phyloP scores from a whole-genome alignment of 2,888 invertebrate genomes.

The Caenorhabditis drosophilae region DNA sequence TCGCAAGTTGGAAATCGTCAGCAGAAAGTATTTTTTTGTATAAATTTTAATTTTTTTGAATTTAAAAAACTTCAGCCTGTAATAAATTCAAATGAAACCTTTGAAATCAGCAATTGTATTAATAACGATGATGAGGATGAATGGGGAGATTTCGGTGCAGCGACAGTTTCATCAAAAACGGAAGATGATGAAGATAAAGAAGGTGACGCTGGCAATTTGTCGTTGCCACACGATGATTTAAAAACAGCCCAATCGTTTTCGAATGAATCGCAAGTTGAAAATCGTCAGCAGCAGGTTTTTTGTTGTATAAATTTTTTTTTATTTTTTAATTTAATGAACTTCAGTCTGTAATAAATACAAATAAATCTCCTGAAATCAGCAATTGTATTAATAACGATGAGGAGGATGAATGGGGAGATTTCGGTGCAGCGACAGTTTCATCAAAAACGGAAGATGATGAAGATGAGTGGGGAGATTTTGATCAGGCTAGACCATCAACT shows the following conservation, averaged over 20 bases:
- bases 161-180: neutral
- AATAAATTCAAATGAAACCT: neutral
- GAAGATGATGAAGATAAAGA: slow-evolving; percentile 57
- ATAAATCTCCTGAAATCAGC: neutral
- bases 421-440: slow-evolving; percentile 9
- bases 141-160: slow-evolving; percentile 32
- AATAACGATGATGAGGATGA: slow-evolving; percentile 18
- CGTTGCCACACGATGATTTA: too few species aligned
- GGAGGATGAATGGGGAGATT: slow-evolving; percentile 34
- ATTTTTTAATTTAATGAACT: neutral
- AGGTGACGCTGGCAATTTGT: too few species aligned
- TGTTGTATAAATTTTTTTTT: too few species aligned
- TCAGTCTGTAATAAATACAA: neutral
- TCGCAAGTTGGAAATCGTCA: slow-evolving; percentile 1
- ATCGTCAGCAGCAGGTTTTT: slow-evolving; percentile 4
- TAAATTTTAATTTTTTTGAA: too few species aligned
- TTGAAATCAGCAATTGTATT: neutral
- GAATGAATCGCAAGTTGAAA: neutral
- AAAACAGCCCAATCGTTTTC: neutral
- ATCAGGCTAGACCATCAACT: slow-evolving; percentile 26
- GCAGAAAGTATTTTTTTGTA: too few species aligned
- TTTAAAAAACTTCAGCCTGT: neutral
- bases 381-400: slow-evolving; percentile 6
- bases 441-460: slow-evolving; percentile 36
- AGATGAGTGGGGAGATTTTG: slow-evolving; percentile 63